Conservation (phyloP, 53 echinoderm and acorn worm species). For the Temnopleurus reevesii region DNA sequence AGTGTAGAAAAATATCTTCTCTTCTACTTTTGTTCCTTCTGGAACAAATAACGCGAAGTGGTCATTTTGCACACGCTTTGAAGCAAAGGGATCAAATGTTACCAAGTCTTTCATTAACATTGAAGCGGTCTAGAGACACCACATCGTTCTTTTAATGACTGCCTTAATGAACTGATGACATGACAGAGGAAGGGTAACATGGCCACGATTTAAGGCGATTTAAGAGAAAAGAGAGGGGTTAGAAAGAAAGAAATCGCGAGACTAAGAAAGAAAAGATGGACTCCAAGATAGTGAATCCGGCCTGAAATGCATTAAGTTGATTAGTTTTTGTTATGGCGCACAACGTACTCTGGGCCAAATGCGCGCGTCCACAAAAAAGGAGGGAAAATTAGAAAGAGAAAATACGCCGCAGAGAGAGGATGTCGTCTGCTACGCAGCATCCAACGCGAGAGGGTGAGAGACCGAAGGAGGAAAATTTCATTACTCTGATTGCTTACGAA, state of each 20-base stretch:
- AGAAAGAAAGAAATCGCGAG: not conserved
- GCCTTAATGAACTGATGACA: slow-evolving; percentile 52
- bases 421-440: slow-evolving; percentile 7
- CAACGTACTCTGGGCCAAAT: not conserved
- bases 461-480: slow-evolving; percentile 44
- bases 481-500: slow-evolving; percentile 48
- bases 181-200: slow-evolving; percentile 13
- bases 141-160: too few species aligned
- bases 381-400: not conserved
- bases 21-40: too few species aligned
- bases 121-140: too few species aligned
- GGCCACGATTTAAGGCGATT: slow-evolving; percentile 51
- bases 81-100: not conserved
- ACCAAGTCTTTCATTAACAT: too few species aligned
- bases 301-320: slow-evolving; percentile 56
- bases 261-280: slow-evolving; percentile 14
- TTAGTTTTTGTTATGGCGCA: slow-evolving; percentile 50
- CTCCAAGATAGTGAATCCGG: slow-evolving; percentile 29
- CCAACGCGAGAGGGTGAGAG: slow-evolving; percentile 25
- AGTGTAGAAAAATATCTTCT: too few species aligned
- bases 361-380: not conserved
- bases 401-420: not conserved
- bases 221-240: slow-evolving; percentile 39
- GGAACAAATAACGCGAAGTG: slow-evolving; percentile 10
- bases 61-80: too few species aligned